Conservation (phyloP, 2,113 vertebrate species). For the Phrynocephalus versicolor region DNA sequence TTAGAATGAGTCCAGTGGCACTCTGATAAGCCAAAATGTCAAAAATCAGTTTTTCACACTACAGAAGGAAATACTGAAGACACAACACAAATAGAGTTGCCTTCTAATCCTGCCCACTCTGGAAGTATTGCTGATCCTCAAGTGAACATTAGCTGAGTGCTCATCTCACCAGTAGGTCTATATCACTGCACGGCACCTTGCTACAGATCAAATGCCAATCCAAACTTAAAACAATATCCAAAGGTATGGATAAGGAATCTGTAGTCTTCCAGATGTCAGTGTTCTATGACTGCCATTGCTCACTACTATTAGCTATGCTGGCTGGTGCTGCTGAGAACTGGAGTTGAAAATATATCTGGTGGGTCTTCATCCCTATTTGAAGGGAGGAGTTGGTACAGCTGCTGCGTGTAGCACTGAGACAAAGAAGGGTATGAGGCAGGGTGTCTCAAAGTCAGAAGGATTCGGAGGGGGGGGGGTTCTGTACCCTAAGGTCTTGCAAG, state of each 20-base stretch:
- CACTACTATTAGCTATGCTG: background rate
- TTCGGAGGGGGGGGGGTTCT: too few species aligned
- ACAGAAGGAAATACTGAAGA: background rate
- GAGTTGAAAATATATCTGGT: background rate
- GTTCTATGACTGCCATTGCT: background rate
- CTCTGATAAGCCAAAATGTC: background rate
- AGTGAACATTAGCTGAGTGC: background rate
- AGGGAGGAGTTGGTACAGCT: too few species aligned
- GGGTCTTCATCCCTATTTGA: too few species aligned
- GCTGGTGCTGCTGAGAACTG: background rate
- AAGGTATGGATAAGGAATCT: background rate
- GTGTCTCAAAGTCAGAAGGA: too few species aligned
- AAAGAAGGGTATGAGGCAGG: too few species aligned
- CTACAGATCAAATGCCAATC: background rate
- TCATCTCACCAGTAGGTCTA: background rate
- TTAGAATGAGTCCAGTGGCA: background rate
- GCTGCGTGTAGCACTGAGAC: too few species aligned
- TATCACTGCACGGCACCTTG: background rate
- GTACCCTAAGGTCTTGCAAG: too few species aligned
- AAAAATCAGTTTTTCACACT: background rate
- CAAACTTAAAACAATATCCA: background rate
- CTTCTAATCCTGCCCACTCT: background rate
- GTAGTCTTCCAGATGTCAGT: background rate
- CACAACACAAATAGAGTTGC: background rate
- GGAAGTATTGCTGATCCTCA: background rate